A percentile compares a stretch with the other conserved stretches of the same genome.
phyloP scores from a whole-genome alignment of 2,888 invertebrate species.

The Tetragonisca angustula region DNA sequence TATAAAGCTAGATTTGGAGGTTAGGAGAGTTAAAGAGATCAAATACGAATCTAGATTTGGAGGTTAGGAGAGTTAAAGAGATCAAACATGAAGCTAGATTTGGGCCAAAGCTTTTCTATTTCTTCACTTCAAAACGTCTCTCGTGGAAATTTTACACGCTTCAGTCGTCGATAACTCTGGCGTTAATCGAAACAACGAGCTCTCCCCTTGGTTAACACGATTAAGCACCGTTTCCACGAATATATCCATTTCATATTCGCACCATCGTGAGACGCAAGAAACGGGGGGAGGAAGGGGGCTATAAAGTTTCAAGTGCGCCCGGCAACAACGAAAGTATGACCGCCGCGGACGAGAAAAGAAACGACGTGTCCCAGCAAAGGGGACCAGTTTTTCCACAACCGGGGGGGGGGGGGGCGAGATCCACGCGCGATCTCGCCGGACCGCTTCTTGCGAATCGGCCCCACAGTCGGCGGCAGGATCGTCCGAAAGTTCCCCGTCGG shows the following conservation, averaged over 20 bases:
- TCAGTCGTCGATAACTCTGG: too few species aligned
- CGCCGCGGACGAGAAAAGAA: constrained; percentile 32
- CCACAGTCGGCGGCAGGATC: constrained; percentile 22
- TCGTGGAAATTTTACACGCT: too few species aligned
- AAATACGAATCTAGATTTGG: too few species aligned
- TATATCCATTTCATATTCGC: too few species aligned
- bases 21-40: too few species aligned
- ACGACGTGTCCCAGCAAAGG: constrained; percentile 23
- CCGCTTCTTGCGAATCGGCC: constrained; percentile 53
- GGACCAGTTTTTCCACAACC: constrained; percentile 61
- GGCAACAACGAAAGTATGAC: constrained; percentile 49
- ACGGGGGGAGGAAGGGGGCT: not conserved
- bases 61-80: too few species aligned
- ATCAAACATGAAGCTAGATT: too few species aligned
- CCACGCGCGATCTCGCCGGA: constrained; percentile 58
- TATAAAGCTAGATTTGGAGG: too few species aligned
- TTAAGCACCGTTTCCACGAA: not conserved
- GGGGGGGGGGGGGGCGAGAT: constrained; percentile 17
- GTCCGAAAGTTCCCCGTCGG: constrained; percentile 46
- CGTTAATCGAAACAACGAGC: too few species aligned
- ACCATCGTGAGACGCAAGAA: not conserved
- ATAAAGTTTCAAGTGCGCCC: constrained; percentile 26
- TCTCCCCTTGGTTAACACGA: not conserved
- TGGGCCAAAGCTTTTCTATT: too few species aligned
- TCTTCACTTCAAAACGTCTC: too few species aligned